Evolutionary conservation across 2,888 invertebrate species (phyloP), one percentile per base, ranked within the genome.

Genomic region (Euzophera pinguis): DNA sequence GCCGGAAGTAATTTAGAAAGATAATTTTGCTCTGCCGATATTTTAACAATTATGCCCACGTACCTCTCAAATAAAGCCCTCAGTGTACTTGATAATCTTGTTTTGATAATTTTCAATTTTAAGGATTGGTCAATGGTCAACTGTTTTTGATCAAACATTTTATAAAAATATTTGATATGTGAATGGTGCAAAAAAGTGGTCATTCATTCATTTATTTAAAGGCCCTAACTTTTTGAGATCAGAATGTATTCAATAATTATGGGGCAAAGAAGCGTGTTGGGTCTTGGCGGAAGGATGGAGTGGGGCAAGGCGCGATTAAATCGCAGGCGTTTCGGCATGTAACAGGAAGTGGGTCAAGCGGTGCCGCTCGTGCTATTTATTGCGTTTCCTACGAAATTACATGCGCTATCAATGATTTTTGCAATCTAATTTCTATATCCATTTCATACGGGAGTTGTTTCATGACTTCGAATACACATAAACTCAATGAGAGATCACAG

Each of bases 271-370:
- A 83, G 77, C 78, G 81, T 83, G 82, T 78, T 81, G 80, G 81
- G 83, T 81, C 78, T 81, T 62, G 72, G 78, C 77, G 81, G 81
- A 81, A 84, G 76, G 77, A 77, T 73, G 81, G 81, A 79, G 76
- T 75, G 81, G 73, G 84, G 84, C 72, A 78, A 74, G 76, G 79
- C 74, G 76, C 82, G 88, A 88, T 90, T 83, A 82, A 85, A 89
- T 88, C 88, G 86, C 81, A 78, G 81, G 78, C 85, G 86, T 87
- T 88, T 89, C 81, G 88, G 87, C 83, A 80, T 87, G 86, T 86
- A 77, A 76, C 82, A 84, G 84, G 84, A 88, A 88, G 85, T 88
- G 84, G 89, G 89, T 88, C 88, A 88, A 87, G 84, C 84, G 80
- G 80, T 80, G 78, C 83, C 83, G 73, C 79, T 78, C 78, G 75